Percentiles rank a stretch among this genome's conserved stretches.
phyloP scores from a whole-genome alignment of 2,113 vertebrate species.

The Gulo gulo region DNA sequence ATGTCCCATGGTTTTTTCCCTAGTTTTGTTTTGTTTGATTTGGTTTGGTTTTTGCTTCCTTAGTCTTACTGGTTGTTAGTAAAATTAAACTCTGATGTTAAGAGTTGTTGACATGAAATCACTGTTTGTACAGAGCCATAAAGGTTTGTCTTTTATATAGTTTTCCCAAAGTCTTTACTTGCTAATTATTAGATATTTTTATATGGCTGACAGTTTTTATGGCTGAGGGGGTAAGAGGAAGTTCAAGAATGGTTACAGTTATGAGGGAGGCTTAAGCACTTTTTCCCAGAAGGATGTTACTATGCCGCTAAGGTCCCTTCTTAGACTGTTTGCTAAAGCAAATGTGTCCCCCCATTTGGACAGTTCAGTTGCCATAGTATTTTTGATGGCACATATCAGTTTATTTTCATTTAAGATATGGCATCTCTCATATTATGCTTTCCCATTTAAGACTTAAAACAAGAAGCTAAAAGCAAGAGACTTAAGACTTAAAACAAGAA shows the following conservation, averaged over 20 bases:
- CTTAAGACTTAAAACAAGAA: background rate
- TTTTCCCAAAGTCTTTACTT: slow-evolving; percentile 7
- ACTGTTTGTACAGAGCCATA: background rate
- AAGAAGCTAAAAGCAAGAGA: background rate
- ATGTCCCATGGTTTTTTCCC: background rate
- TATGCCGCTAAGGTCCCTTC: background rate
- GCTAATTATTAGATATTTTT: background rate
- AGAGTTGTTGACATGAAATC: background rate
- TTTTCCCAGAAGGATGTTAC: slow-evolving; percentile 11
- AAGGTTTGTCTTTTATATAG: background rate
- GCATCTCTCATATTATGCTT: background rate
- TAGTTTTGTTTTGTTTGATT: background rate
- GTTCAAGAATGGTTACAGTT: background rate
- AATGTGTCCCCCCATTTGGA: background rate
- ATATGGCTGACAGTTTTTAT: background rate
- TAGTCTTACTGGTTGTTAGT: background rate
- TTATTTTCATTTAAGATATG: background rate
- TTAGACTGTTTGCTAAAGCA: background rate
- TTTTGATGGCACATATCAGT: background rate
- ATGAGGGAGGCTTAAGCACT: background rate
- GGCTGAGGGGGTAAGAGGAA: background rate
- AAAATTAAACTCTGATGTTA: slow-evolving; percentile 1
- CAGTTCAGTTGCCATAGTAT: background rate
- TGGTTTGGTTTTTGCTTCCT: background rate
- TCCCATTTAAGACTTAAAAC: background rate